Evolutionary conservation across 2,113 vertebrate genomes (phyloP).

Genomic region (Marmota monax): DNA sequence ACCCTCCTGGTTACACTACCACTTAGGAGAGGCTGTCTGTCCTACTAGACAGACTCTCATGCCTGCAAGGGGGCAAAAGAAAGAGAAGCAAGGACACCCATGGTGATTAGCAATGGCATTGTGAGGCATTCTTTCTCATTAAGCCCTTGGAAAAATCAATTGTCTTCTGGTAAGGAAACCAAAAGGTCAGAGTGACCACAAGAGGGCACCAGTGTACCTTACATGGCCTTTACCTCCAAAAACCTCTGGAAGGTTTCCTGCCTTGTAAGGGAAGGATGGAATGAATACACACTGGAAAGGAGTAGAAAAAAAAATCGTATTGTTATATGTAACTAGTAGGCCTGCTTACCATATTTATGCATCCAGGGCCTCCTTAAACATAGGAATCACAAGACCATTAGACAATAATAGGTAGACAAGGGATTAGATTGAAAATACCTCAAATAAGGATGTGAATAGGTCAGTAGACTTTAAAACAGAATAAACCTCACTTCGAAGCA

Average conservation of each 20-base stretch:
- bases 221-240: constrained; percentile 42
- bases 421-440: constrained; percentile 80
- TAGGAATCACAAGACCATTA: constrained; percentile 72
- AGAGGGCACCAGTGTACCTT: constrained; percentile 87
- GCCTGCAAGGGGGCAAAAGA: neutral
- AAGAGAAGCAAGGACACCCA: neutral
- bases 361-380: constrained; percentile 81
- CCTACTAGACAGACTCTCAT: neutral
- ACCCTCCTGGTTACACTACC: neutral
- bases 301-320: constrained; percentile 63
- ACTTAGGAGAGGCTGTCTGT: neutral
- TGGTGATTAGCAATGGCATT: constrained; percentile 14
- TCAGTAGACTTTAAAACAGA: constrained; percentile 88
- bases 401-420: constrained; percentile 80
- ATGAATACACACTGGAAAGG: constrained; percentile 75
- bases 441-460: constrained; percentile 77
- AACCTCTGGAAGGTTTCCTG: constrained; percentile 69
- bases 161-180: constrained; percentile 33
- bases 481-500: constrained; percentile 88
- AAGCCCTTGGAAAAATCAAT: constrained; percentile 47
- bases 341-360: constrained; percentile 79
- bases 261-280: constrained; percentile 73
- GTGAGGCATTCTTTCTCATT: constrained; percentile 33
- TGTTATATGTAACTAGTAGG: constrained; percentile 62
- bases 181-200: constrained; percentile 75